Evolutionary conservation across 2,888 invertebrate genomes (phyloP).

Genomic region (Drosophila acutilabella): DNA sequence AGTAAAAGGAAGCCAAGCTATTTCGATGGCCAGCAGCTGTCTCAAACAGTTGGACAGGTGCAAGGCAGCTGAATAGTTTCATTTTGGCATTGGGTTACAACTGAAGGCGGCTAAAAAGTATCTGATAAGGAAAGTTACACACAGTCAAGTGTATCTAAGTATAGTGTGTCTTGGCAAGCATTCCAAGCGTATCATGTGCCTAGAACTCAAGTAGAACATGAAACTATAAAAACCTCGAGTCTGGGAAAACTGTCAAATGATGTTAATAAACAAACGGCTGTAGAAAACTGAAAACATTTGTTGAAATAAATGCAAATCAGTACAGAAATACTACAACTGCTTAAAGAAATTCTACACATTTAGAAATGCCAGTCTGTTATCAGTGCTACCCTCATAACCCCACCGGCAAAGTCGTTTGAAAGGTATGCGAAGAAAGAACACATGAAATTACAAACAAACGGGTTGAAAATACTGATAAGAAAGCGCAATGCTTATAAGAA

Average conservation of each 20-base stretch:
- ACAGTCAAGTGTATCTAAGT: constrained; percentile 4
- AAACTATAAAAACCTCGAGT: constrained; percentile 13
- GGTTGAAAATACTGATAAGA: constrained; percentile 55
- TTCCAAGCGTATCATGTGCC: constrained; percentile 43
- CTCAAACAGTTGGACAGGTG: constrained; percentile 60
- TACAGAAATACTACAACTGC: not conserved
- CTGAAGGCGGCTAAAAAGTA: constrained; percentile 32
- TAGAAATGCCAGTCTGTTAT: constrained; percentile 45
- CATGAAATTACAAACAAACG: constrained; percentile 47
- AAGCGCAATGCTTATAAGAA: constrained; percentile 11
- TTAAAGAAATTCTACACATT: not conserved
- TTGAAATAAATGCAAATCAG: not conserved
- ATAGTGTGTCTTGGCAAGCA: constrained; percentile 22
- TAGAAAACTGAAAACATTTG: not conserved
- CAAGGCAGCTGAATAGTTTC: constrained; percentile 52
- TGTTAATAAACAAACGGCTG: constrained; percentile 9
- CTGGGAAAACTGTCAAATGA: constrained; percentile 7
- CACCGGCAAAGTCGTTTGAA: constrained; percentile 69
- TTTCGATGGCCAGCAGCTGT: constrained; percentile 49
- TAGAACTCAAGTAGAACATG: constrained; percentile 27
- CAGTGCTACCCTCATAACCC: constrained; percentile 32
- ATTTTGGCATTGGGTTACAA: constrained; percentile 57
- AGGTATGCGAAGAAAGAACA: constrained; percentile 55
- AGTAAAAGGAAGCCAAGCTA: constrained; percentile 35
- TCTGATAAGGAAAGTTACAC: constrained; percentile 40